These are phyloP conservation scores for Erannis defoliaria DNA, from an alignment of 2,888 invertebrate genomes.

Conservation along the genomic window DNA sequence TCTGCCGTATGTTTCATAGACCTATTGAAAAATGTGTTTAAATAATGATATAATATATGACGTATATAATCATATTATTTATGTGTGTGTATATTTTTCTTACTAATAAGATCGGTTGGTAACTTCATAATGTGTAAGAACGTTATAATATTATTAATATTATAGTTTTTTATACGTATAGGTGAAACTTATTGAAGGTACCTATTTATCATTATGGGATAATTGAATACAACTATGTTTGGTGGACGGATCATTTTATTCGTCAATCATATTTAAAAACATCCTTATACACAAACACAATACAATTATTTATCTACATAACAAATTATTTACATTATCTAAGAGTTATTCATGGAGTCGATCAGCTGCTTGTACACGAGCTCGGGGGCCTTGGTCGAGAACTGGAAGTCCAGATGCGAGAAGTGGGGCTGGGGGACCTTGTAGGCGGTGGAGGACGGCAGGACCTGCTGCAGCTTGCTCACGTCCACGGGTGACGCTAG, in stretches of 20 bases:
- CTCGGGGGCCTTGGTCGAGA: constrained; percentile 70
- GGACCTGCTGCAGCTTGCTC: constrained; percentile 77
- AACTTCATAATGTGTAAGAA: no score
- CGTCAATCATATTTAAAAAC: constrained; percentile 57
- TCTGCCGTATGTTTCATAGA: no score
- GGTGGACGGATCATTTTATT: constrained; percentile 68
- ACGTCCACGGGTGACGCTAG: constrained; percentile 88
- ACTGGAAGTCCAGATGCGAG: constrained; percentile 79
- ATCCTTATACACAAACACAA: constrained; percentile 48
- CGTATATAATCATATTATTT: no score
- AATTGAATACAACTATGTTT: constrained; percentile 16
- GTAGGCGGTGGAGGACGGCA: constrained; percentile 86
- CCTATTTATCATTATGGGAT: neutral
- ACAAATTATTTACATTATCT: constrained; percentile 48
- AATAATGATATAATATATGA: no score
- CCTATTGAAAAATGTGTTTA: no score
- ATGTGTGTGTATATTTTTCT: no score
- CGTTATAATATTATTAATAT: no score
- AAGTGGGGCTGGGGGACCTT: constrained; percentile 84
- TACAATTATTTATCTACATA: constrained; percentile 35
- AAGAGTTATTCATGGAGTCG: constrained; percentile 63
- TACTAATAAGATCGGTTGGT: no score
- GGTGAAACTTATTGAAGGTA: no score
- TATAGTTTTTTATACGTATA: no score
- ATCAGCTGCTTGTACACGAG: constrained; percentile 72